These are phyloP conservation scores for Malacosoma neustria DNA, from an alignment of 2,888 invertebrate species.

Conservation along the genomic window DNA sequence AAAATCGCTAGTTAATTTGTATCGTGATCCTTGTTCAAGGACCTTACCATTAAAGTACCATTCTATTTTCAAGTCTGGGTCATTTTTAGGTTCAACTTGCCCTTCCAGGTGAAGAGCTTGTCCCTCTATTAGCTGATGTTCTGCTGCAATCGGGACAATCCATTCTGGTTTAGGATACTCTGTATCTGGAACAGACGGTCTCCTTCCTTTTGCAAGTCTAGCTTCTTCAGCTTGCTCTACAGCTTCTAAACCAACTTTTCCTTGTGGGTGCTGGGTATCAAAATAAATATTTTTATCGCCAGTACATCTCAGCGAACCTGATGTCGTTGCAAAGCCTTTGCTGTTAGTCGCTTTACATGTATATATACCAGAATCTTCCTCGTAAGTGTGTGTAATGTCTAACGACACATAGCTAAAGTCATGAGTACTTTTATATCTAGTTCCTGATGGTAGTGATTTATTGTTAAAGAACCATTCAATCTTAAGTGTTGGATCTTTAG, in stretches of 20 bases:
- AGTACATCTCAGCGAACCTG: conserved; percentile 90
- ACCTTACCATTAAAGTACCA: conserved; percentile 96
- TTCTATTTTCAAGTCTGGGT: conserved; percentile 92
- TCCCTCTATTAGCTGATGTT: conserved; percentile 87
- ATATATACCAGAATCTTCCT: conserved; percentile 94
- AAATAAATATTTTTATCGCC: conserved; percentile 86
- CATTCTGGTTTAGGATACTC: conserved; percentile 90
- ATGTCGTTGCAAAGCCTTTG: conserved; percentile 92
- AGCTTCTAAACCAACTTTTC: conserved; percentile 90
- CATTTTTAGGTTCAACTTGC: conserved; percentile 94
- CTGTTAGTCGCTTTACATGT: conserved; percentile 92
- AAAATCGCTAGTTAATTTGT: conserved; percentile 95
- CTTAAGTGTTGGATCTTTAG: conserved; percentile 91
- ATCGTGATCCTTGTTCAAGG: conserved; percentile 89
- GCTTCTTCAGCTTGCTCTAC: conserved; percentile 93
- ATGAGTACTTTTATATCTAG: conserved; percentile 93
- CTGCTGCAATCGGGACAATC: conserved; percentile 86
- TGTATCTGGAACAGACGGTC: conserved; percentile 81
- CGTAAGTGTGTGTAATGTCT: conserved; percentile 90
- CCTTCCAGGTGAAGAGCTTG: conserved; percentile 94
- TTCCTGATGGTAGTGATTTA: conserved; percentile 88
- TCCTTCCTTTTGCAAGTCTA: conserved; percentile 81
- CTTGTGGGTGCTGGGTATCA: conserved; percentile 97
- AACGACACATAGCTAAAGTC: conserved; percentile 97
- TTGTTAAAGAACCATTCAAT: conserved; percentile 98